Percentiles rank a stretch among this genome's conserved stretches.
phyloP scores from a whole-genome alignment of 2,113 vertebrate genomes.

The Spea multiplicata region DNA sequence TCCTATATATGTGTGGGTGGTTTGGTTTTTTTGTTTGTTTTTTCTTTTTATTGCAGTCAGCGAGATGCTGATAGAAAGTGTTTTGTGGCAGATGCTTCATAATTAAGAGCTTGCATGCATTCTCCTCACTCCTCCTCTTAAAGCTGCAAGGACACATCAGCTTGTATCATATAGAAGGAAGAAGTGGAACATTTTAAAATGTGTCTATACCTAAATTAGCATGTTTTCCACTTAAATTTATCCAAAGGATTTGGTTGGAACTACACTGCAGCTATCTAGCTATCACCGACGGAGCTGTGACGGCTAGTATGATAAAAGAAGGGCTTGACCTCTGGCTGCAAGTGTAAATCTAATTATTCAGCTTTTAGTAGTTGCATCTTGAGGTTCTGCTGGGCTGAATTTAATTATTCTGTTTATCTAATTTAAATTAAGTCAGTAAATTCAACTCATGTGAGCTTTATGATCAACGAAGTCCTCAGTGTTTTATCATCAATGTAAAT shows the following conservation, averaged over 20 bases:
- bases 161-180: too few relatives aligned
- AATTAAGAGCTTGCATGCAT: too few relatives aligned
- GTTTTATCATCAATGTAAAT: constrained; percentile 41
- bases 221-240: too few relatives aligned
- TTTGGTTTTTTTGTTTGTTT: too few relatives aligned
- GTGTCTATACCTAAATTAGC: too few relatives aligned
- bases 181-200: too few relatives aligned
- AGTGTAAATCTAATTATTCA: constrained; percentile 39
- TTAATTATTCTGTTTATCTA: constrained; percentile 35
- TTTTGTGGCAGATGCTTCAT: too few relatives aligned
- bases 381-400: constrained; percentile 30
- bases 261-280: background rate
- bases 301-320: constrained; percentile 6
- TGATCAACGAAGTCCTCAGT: constrained; percentile 36
- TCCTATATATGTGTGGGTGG: too few relatives aligned
- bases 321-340: constrained; percentile 38
- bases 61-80: too few relatives aligned
- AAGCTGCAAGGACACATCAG: too few relatives aligned
- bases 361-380: constrained; percentile 43
- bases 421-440: constrained; percentile 39
- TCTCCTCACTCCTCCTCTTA: too few relatives aligned
- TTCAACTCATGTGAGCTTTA: constrained; percentile 36
- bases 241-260: background rate
- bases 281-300: background rate
- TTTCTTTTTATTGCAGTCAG: too few relatives aligned